Evolutionary conservation across 1,140 invertebrate species (phyloP), one percentile per base, ranked within the genome.

Genomic region (Drosophila paulistorum): DNA sequence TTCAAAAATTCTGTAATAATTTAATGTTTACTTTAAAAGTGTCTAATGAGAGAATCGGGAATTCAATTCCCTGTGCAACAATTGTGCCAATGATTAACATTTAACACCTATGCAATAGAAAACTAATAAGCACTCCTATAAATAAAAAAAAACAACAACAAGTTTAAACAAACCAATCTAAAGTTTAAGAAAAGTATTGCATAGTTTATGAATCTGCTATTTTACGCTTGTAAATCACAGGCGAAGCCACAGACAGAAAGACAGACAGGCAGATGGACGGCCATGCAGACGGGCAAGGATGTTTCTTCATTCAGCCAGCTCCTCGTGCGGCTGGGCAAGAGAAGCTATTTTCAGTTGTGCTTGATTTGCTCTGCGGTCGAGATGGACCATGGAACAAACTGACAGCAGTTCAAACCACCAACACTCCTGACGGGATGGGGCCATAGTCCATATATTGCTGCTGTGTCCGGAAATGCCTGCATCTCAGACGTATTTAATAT

Each of bases 221-320:
- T 86, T 86, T 72, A 86, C 82, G 82, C 82, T 87, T 86, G 82
- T 86, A 87, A 86, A 87, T 86, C 82, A 82, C 74, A 87, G 70
- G 57, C 69, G 66, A 57, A 81, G 67, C 82, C 82, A 71, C 82
- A 87, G 75, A 63, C 77, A 81, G 78, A 69, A 59, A 65, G 41
- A 35, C 51, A 59, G 39, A 26, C 30, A n/a, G 11, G 26, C 66
- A 61, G 39, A 61, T 58, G 69, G 39, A 30, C 58, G 20, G 17
- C 39, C 26, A 23, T 42, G 26, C 11, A 7, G 35, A 41, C 37
- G 7, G 11, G 26, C 61, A 9, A 23, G 9, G 35, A 26, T 55
- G 51, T 57, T 66, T 48, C 17, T 13, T 14, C 45, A 20, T 37
- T 17, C 45, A 20, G 17, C 7, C 45, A 48, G 14, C 20, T 51